Evolutionary conservation across 37 sponge, comb jelly and placozoan species (phyloP), one percentile per base, ranked within the genome.

Genomic region (Aplysina aerophoba): DNA sequence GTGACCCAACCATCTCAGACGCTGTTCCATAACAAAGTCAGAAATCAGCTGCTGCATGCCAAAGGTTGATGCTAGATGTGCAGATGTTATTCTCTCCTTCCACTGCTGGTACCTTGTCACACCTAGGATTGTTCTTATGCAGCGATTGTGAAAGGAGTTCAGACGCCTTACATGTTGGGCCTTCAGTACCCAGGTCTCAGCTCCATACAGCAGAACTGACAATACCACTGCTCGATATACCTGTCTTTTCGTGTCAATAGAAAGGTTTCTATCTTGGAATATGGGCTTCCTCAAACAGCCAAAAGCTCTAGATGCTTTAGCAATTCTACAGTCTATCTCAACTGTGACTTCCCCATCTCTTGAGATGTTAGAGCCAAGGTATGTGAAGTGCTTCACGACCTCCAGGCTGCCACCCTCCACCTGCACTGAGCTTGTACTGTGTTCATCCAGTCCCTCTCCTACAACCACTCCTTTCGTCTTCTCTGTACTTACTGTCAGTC

Each of bases 251-350:
- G 84, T 68, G 56, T 40, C 33, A 27, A 37, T 4, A 25, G 73
- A 65, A 6, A 62, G 19, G 73, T 66, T 25, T 21, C 58, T 25
- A 31, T 67, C 73, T 30, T 33, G 33, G 83, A 82, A 69, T n/a
- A n/a, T n/a, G 14, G 66, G 83, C 66, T 82, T 40, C 55, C 64
- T 25, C 24, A 85, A 41, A 21, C 64, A 36, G 77, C 86, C 86
- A 85, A 85, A 85, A 22, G 86, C 78, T 57, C 61, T 74, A 35
- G 33, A 39, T n/a, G 86, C 86, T 71, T 84, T 15, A 16, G 79
- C 64, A 75, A 75, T 56, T 22, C 79, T 74, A n/a, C 35, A 50
- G 13, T 39, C 40, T 22, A 85, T 79, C 31, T 85, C 86, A 50
- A 21, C n/a, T 34, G 39, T 21, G 57, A 75, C 11, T 64, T 34